Percentiles rank a stretch among this genome's conserved stretches.
These are phyloP conservation scores for Pachymerium ferrugineum DNA, from an alignment of 2,888 invertebrate genomes.

Conservation along the genomic window DNA sequence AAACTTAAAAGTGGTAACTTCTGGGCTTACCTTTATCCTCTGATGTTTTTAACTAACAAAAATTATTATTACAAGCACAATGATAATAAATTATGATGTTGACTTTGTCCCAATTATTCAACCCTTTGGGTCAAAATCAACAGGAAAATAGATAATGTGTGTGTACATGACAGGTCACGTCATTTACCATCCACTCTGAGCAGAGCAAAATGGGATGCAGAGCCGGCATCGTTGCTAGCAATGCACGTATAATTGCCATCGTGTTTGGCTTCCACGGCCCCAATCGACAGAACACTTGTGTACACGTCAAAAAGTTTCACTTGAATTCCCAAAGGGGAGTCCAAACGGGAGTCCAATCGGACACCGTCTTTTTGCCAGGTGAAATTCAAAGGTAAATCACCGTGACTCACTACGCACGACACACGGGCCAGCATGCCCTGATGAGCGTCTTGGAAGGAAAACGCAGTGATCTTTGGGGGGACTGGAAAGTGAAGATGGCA, in stretches of 20 bases:
- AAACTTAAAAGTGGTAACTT: slow-evolving; percentile 18
- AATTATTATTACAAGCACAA: neutral
- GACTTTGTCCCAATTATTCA: neutral
- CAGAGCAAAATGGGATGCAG: slow-evolving; percentile 35
- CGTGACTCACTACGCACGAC: slow-evolving; percentile 65
- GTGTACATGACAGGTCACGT: slow-evolving; percentile 12
- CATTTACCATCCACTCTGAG: slow-evolving; percentile 37
- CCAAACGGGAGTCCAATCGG: slow-evolving; percentile 50
- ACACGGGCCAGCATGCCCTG: slow-evolving; percentile 50
- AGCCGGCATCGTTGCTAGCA: slow-evolving; percentile 36
- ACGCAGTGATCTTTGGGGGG: slow-evolving; percentile 37
- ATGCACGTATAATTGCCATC: slow-evolving; percentile 37
- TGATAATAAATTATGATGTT: neutral
- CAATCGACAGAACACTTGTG: slow-evolving; percentile 36
- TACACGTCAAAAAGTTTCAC: slow-evolving; percentile 40
- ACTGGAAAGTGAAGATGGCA: slow-evolving; percentile 34
- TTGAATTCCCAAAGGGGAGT: slow-evolving; percentile 40
- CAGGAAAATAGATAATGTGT: neutral
- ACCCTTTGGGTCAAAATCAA: slow-evolving; percentile 19
- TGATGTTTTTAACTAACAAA: slow-evolving; percentile 23
- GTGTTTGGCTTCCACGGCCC: slow-evolving; percentile 33
- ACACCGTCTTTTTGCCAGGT: slow-evolving; percentile 68
- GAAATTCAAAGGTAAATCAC: slow-evolving; percentile 71
- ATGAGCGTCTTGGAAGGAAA: slow-evolving; percentile 37
- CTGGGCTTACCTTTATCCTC: slow-evolving; percentile 29